Base-by-base conservation (phyloP, 2,888 invertebrate species). In the Euzophera pinguis region DNA sequence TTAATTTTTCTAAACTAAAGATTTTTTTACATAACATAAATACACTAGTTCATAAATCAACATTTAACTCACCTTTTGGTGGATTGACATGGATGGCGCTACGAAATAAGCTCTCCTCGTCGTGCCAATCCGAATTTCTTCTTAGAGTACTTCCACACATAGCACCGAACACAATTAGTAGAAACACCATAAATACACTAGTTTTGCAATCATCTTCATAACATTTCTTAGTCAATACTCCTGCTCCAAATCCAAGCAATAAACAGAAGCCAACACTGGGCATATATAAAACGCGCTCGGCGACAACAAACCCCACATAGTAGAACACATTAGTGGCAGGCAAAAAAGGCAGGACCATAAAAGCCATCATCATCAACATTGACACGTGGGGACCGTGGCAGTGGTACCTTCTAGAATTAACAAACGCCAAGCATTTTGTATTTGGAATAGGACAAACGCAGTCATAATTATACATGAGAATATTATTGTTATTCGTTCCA, bases 241-340 rank as follows among this genome's bases (percentile, higher is more conserved):
- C 92, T 54, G 93, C 85, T 38, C 96, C 95, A 64, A 95, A 88
- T 50, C 96, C 98, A 56, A 98, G 91, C 61, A 98, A 90, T 68
- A 99, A 92, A 87, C 98, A 98, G 85, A 95, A 96, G 51, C 98
- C 99, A 73, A 98, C 96, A 89, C 98, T 98, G 49, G 99, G 98
- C 81, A 99, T 93, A 90, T 99, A 99, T 61, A 99, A 92, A 62
- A 99, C 95, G 61, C 99, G 93, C 89, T 99, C 99, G 55, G 99
- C 99, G 53, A 99, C 96, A 64, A 99, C 99, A 85, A 99, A 99
- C 48, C 99, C 99, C 56, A 99, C 99, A 85, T 99, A 98, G 91
- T 98, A 98, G 85, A 99, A 95, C 68, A 98, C 90, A 92, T 99
- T 99, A 69, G 97, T 95, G 59, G 99, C 98, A 60, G 98, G 99